Evolutionary conservation across 2,113 vertebrate genomes (phyloP), one percentile per base, ranked within the genome.

Genomic region (Peucedramus taeniatus): DNA sequence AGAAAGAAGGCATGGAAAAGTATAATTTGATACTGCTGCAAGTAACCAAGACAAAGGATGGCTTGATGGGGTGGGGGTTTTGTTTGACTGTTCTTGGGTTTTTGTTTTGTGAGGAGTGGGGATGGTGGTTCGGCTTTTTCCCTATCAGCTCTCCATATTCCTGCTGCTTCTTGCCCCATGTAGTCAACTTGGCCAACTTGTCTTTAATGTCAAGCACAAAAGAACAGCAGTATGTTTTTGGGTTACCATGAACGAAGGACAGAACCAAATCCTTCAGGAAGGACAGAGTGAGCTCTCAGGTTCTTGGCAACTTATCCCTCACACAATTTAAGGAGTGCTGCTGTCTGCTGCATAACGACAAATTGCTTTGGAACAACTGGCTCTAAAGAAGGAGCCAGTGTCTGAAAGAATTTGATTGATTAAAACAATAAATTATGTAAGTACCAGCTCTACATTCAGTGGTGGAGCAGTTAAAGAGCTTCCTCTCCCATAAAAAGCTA

Each of bases 291-390:
- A 87, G 40, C 27, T 75, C 50, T 76, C 23, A 40, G 35, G 26
- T 44, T 72, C 47, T 74, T 90, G 87, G 66, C 70, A 87, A 85
- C 39, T 74, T 54, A 53, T 10, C 10, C 33, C n/a, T 88, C 39
- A 45, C 11, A 61, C 11, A 80, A 33, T 63, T 74, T 78, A 88
- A 87, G 54, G 31, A 76, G 71, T 56, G 76, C 83, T 95, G 47
- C 90, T 95, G 92, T 95, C 95, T 95, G 93, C 85, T 95, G 85
- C 82, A 84, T 94, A 96, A 94, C 37, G 69, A 83, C 10, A 59
- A 82, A 77, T 7, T 51, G 22, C 74, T 91, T 64, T 44, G 57
- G 33, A 88, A 47, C 22, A 65, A 71, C 8, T 30, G 5, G 9
- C 44, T 87, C 60, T 61, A 66, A 45, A 90, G 28, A 59, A 76